Conservation (phyloP, 2,113 vertebrate species). For the Tragelaphus scriptus region DNA sequence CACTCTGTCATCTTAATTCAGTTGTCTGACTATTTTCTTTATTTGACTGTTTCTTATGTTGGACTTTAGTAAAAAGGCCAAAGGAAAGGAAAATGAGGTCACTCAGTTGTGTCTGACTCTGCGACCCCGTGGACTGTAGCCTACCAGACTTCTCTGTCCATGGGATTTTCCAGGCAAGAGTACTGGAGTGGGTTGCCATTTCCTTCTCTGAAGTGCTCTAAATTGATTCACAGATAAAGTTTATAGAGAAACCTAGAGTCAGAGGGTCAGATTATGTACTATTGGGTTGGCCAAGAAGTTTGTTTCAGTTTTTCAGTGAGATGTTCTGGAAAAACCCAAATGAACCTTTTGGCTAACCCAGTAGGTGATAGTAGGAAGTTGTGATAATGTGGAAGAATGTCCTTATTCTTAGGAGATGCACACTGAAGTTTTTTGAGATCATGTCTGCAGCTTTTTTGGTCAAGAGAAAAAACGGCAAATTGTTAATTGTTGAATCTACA, state of each 20-base stretch:
- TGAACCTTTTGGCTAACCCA: neutral
- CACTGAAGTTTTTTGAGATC: neutral
- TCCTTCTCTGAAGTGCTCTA: neutral
- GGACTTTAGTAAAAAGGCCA: neutral
- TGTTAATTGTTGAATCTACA: neutral
- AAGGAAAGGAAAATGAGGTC: neutral
- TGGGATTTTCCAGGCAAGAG: neutral
- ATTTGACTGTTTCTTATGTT: neutral
- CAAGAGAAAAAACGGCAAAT: neutral
- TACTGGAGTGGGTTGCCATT: neutral
- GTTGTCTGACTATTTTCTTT: neutral
- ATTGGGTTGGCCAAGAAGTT: neutral
- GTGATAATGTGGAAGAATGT: neutral
- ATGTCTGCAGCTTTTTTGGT: neutral
- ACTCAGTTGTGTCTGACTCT: neutral
- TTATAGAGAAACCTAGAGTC: neutral
- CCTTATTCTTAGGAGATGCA: neutral
- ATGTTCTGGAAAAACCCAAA: neutral
- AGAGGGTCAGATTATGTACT: neutral
- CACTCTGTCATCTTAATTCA: neutral
- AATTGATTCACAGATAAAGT: slow-evolving; percentile 18
- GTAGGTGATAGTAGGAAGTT: neutral
- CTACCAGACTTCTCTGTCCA: neutral
- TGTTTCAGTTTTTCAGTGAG: neutral
- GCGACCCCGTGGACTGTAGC: neutral